Base-by-base conservation (phyloP, 2,797 vertebrate species). In the Peromyscus attwateri region DNA sequence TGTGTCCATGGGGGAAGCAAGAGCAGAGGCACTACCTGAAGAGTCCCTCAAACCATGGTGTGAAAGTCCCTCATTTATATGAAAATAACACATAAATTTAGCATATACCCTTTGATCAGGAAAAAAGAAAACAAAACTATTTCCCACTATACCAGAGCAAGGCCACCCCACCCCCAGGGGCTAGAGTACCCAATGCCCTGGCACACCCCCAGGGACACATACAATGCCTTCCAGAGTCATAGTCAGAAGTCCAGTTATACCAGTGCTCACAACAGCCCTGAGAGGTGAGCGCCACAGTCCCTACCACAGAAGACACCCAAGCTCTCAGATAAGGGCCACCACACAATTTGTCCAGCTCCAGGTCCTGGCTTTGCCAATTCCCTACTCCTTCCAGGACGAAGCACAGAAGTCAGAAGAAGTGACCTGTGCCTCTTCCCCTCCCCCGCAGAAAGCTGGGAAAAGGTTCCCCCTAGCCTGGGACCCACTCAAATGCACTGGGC, bases 271-370 rank as follows among this genome's bases (percentile, higher is more conserved):
- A 92, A 95, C 77, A 91, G 89, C 96, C 91, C 91, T 89, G 91
- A 5, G 23, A 91, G 96, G 92, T 85, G 66, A 46, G 95, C 23
- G 0, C 40, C 68, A 0, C 0, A 0, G 2, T 11, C 49, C 0
- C 1, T 13, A 52, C 25, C 76, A 60, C 10, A 2, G 14, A 49
- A 68, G 37, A 83, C 68, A 96, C 70, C 17, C 43, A 1, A 52
- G 37, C 37, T n/a, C 21, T 80, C 89, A 84, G 40, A 37, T 13
- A 6, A 31, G 34, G n/a, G 64, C 25, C 64, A 49, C 16, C 17
- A 29, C 71, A 87, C 79, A 71, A 14, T 93, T 92, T 96, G 95
- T 95, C 97, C 94, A 91, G 85, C 25, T 82, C 95, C 68, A 31
- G 89, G 68, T 77, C 79, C 94, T 90, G 90, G 90, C 95, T 95